Percentiles rank a stretch among this genome's conserved stretches.
Conservation (phyloP, 2,888 invertebrate genomes). For the Orthonevra nobilis region DNA sequence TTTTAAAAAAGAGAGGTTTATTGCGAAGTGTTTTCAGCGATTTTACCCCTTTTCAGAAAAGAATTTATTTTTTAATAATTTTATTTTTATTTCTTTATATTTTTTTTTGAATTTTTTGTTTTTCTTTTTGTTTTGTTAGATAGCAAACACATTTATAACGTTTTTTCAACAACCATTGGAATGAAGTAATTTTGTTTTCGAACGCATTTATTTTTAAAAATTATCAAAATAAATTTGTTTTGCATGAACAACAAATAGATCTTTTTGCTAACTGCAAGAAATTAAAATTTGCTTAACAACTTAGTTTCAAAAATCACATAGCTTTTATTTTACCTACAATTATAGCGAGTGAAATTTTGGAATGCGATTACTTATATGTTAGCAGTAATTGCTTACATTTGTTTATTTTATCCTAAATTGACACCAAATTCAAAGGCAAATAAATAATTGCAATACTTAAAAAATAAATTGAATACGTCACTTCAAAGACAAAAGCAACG, state of each 20-base stretch:
- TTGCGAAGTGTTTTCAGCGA: conserved; percentile 60
- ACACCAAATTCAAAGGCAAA: conserved; percentile 6
- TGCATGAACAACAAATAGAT: conserved; percentile 36
- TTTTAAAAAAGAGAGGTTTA: conserved; percentile 68
- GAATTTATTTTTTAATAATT: too few species aligned
- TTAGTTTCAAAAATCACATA: conserved; percentile 20
- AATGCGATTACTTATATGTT: conserved; percentile 59
- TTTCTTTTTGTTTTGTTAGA: too few species aligned
- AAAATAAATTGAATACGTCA: conserved; percentile 2
- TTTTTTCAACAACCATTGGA: conserved; percentile 47
- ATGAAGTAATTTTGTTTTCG: conserved; percentile 19
- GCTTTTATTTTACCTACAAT: conserved; percentile 44
- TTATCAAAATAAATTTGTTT: conserved; percentile 18
- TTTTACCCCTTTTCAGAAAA: conserved; percentile 49
- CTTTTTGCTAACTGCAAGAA: conserved; percentile 21
- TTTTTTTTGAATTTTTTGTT: conserved; percentile 25
- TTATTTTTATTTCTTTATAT: conserved; percentile 11
- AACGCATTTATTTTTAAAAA: background rate
- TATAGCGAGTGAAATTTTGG: conserved; percentile 47
- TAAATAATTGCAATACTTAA: background rate
- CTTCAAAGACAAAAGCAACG: conserved; percentile 8
- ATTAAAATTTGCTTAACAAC: conserved; percentile 31
- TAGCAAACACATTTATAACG: conserved; percentile 32
- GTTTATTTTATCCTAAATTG: conserved; percentile 22
- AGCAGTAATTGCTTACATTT: conserved; percentile 46